Evolutionary conservation across 2,888 invertebrate genomes (phyloP), one percentile per base, ranked within the genome.

Genomic region (Thecophora atra): DNA sequence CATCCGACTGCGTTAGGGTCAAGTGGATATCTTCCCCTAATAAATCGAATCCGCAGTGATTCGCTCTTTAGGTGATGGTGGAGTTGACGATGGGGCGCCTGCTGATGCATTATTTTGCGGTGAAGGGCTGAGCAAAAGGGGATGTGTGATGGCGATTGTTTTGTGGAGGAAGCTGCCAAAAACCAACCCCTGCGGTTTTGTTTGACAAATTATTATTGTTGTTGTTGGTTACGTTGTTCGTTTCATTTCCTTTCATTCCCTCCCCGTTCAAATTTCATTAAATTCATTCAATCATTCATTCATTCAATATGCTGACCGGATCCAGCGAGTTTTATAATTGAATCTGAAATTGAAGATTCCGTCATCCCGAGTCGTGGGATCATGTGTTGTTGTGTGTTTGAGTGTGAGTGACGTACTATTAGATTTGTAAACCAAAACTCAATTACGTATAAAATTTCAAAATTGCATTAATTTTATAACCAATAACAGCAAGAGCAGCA

Each of bases 281-380:
- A 19, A n/a, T 51, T n/a, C 54, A 11, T 54, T 21, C 54, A 54
- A 11, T 54, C 54, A 37, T 11, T 37, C 37, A 37, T 37, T 37
- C 37, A 37, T 1, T 47, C 63, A 51, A 26, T 44, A 24, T 28
- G 58, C 24, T 24, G 42, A 70, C 64, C 63, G 56, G 58, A 3
- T 69, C 63, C 77, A 28, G 82, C 82, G 80, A 26, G 71, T 79
- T 83, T 83, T 83, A 81, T 83, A 83, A 83, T 83, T 83, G 83
- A 83, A 83, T 83, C 83, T 82, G 83, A 83, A 83, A 83, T 83
- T 83, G 82, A 82, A 83, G 83, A 83, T 52, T 66, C 30, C 15
- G 47, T 64, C 47, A 64, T 24, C 19, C 30, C 19, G 62, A 37
- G 52, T 37, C 52, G 19, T 8, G 26, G 58, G 17, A 58, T 58